A percentile compares a stretch with the other conserved stretches of the same genome.
These are phyloP conservation scores for Teleiodes luculella DNA, from an alignment of 2,888 invertebrate genomes.

Conservation along the genomic window DNA sequence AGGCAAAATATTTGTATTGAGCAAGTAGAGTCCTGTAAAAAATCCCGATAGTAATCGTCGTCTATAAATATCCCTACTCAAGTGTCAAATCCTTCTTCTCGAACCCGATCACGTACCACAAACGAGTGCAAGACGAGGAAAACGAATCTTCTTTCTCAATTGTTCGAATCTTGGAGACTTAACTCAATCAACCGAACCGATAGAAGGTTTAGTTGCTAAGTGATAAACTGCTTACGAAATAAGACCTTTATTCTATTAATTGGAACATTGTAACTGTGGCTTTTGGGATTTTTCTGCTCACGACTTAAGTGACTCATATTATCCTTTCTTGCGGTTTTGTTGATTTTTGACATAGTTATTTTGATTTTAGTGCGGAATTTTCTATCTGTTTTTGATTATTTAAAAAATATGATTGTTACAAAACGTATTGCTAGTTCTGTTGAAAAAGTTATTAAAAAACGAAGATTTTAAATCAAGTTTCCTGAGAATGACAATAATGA, in stretches of 20 bases:
- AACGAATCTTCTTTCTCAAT: conserved; percentile 55
- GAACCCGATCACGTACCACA: conserved; percentile 54
- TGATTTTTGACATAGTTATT: too few relatives aligned
- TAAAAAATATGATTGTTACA: too few relatives aligned
- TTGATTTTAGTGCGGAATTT: too few relatives aligned
- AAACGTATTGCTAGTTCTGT: too few relatives aligned
- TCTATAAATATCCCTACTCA: conserved; percentile 29
- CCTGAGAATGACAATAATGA: too few relatives aligned
- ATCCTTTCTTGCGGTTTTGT: too few relatives aligned
- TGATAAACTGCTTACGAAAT: conserved; percentile 58
- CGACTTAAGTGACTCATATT: too few relatives aligned
- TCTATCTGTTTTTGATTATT: too few relatives aligned
- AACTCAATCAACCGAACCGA: conserved; percentile 50
- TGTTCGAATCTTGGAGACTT: conserved; percentile 73
- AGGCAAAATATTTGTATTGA: too few relatives aligned
- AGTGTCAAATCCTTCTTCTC: conserved; percentile 31
- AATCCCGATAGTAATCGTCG: conserved; percentile 24
- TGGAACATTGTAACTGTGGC: neutral
- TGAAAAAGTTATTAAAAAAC: too few relatives aligned
- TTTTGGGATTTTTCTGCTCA: neutral
- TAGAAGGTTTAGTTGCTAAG: conserved; percentile 47
- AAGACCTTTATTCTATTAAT: neutral
- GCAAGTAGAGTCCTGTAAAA: too few relatives aligned
- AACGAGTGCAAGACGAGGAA: conserved; percentile 51
- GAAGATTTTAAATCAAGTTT: too few relatives aligned